A percentile compares a stretch with the other conserved stretches of the same genome.
These are phyloP conservation scores for Galagoides demidoff DNA, from an alignment of 2,797 vertebrate genomes.

Conservation along the genomic window DNA sequence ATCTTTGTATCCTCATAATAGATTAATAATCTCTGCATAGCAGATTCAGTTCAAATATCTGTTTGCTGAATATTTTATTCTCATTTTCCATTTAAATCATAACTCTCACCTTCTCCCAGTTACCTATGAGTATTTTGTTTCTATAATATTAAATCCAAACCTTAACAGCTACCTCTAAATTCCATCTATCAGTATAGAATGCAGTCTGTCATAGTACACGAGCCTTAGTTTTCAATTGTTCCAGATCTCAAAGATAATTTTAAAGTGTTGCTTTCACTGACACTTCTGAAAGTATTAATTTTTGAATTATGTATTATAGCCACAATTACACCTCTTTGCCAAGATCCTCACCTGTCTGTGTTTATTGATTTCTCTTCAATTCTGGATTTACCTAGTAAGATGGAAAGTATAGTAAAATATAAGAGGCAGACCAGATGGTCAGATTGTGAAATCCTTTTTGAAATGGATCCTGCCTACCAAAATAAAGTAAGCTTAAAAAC, in stretches of 20 bases:
- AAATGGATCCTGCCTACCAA: constrained; percentile 77
- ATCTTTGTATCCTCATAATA: neutral
- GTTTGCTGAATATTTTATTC: neutral
- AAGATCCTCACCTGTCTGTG: constrained; percentile 76
- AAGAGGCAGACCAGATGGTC: constrained; percentile 58
- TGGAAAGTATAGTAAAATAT: constrained; percentile 30
- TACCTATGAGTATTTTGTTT: neutral
- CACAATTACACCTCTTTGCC: constrained; percentile 77
- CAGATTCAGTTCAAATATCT: neutral
- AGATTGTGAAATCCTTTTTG: constrained; percentile 80
- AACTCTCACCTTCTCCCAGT: neutral
- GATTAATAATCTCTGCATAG: neutral
- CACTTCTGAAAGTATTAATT: constrained; percentile 37
- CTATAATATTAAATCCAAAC: neutral
- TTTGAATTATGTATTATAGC: constrained; percentile 75
- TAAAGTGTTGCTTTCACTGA: neutral
- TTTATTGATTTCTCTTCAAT: constrained; percentile 63
- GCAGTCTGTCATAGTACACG: neutral
- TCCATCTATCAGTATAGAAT: neutral
- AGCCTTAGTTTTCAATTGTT: neutral
- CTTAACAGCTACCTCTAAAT: neutral
- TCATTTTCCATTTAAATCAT: neutral
- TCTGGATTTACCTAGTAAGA: constrained; percentile 35
- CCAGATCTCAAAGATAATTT: neutral
- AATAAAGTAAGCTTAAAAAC: constrained; percentile 59